Evolutionary conservation across 2,888 invertebrate genomes (phyloP).

Genomic region (Rosalia funebris): DNA sequence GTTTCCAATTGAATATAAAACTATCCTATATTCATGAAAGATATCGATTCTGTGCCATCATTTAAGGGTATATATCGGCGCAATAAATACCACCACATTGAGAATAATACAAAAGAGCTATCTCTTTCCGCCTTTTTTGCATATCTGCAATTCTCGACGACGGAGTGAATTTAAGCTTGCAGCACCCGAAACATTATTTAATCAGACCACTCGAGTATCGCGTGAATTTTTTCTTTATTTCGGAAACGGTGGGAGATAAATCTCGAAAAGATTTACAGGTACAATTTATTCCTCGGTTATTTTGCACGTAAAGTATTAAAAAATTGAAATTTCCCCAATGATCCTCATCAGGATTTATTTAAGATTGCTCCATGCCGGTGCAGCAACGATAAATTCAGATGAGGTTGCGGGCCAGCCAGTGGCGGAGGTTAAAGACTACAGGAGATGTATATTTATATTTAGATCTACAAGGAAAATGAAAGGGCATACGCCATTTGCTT

Average conservation of each 20-base stretch:
- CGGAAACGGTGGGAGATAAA: constrained; percentile 29
- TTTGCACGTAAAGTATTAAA: constrained; percentile 48
- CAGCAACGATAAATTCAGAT: constrained; percentile 11
- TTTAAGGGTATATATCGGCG: too few species aligned
- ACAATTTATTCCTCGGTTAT: constrained; percentile 33
- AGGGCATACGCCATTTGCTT: too few species aligned
- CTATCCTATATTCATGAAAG: too few species aligned
- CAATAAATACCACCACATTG: too few species aligned
- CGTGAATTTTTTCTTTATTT: constrained; percentile 1
- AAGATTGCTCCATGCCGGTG: constrained; percentile 14
- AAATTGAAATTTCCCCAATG: constrained; percentile 51
- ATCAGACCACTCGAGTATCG: not conserved
- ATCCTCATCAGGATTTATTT: constrained; percentile 42
- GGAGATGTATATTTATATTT: too few species aligned
- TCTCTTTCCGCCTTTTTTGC: not conserved
- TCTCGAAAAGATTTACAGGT: constrained; percentile 39
- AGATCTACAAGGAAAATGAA: too few species aligned
- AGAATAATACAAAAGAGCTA: too few species aligned
- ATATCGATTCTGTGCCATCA: too few species aligned
- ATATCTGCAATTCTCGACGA: not conserved
- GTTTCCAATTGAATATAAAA: too few species aligned
- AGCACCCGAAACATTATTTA: constrained; percentile 1
- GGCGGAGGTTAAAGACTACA: constrained; percentile 9
- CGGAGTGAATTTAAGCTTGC: constrained; percentile 1
- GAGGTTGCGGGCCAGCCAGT: not conserved